Percentiles rank a stretch among this genome's conserved stretches.
These are phyloP conservation scores for Antitype chi DNA, from an alignment of 2,888 invertebrate species.

Conservation along the genomic window DNA sequence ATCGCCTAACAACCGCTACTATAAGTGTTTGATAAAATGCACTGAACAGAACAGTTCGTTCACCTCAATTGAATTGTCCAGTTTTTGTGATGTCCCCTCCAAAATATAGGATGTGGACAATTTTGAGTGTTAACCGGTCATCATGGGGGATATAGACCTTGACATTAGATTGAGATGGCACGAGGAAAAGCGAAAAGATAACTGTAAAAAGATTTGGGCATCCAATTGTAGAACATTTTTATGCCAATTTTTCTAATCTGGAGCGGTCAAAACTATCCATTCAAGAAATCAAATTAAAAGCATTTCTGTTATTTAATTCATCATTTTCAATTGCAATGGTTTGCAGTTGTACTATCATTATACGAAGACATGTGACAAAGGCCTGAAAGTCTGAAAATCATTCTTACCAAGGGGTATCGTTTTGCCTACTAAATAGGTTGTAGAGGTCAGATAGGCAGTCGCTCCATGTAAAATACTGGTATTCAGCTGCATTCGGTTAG, in stretches of 20 bases:
- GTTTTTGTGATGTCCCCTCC: constrained; percentile 60
- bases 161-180: neutral
- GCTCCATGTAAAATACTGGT: too few relatives aligned
- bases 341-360: neutral
- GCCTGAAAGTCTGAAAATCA: too few relatives aligned
- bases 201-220: too few relatives aligned
- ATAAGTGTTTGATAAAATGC: constrained; percentile 42
- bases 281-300: neutral
- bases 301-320: neutral
- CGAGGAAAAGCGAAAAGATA: neutral
- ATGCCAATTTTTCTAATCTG: neutral
- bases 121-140: constrained; percentile 43
- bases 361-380: neutral
- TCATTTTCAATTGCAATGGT: neutral
- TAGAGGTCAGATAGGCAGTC: too few relatives aligned
- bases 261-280: neutral
- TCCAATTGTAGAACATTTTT: neutral
- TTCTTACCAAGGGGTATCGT: too few relatives aligned
- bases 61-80: constrained; percentile 56
- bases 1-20: constrained; percentile 19
- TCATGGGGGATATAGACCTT: constrained; percentile 32
- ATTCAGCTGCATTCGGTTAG: too few relatives aligned
- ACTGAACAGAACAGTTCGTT: constrained; percentile 55
- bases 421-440: too few relatives aligned
- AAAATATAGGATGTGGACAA: constrained; percentile 69